Percentiles rank a stretch among this genome's conserved stretches.
Evolutionary conservation across 2,113 vertebrate species (phyloP).

Genomic region (Mesembrinibis cayennensis): DNA sequence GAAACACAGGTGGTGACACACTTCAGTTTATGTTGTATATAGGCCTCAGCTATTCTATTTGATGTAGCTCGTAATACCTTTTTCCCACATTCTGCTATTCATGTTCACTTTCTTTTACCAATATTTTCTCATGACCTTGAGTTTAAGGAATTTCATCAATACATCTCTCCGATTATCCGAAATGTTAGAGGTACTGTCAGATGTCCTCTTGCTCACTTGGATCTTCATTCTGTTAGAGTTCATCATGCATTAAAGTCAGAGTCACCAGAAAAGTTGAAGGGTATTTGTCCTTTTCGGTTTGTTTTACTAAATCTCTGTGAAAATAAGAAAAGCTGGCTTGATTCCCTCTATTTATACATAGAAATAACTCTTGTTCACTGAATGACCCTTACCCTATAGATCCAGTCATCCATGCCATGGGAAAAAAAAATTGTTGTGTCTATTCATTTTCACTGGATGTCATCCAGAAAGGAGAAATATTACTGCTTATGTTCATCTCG

Average conservation of each 20-base stretch:
- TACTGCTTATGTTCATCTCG: constrained; percentile 44
- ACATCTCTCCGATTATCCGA: not conserved
- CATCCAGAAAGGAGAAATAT: constrained; percentile 67
- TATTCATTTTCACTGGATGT: constrained; percentile 62
- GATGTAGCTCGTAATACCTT: not conserved
- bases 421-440: constrained; percentile 53
- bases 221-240: not conserved
- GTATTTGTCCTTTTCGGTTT: constrained; percentile 39
- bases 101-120: not conserved
- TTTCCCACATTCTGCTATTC: constrained; percentile 33
- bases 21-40: not conserved
- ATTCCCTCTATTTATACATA: constrained; percentile 45
- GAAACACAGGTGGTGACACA: not conserved
- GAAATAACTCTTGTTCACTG: constrained; percentile 64
- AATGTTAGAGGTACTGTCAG: not conserved
- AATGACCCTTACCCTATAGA: constrained; percentile 58
- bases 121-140: constrained; percentile 19
- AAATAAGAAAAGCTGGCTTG: constrained; percentile 58
- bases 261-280: not conserved
- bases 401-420: constrained; percentile 61
- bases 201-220: not conserved
- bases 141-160: constrained; percentile 20
- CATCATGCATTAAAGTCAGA: not conserved
- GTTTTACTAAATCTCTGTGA: constrained; percentile 63
- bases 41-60: not conserved